Conservation (phyloP, 2,113 vertebrate species). For the Cyprinus carpio region DNA sequence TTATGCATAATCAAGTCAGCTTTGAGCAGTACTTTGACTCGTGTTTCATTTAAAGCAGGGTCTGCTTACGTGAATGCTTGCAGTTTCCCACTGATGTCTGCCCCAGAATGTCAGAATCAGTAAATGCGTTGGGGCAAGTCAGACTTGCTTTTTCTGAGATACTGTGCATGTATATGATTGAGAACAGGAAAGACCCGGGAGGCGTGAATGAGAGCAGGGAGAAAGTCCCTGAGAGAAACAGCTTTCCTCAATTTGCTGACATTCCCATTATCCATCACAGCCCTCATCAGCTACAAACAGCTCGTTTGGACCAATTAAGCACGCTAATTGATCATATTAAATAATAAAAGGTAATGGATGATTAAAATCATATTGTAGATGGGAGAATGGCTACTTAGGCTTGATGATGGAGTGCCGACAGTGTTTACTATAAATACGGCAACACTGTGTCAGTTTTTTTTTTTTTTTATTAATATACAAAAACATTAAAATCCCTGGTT, state of each 20-base stretch:
- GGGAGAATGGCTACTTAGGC: background rate
- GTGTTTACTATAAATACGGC: constrained; percentile 8
- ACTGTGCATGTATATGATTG: background rate
- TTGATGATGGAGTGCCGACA: background rate
- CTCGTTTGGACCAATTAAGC: constrained; percentile 45
- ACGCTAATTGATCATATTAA: constrained; percentile 52
- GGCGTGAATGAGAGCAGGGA: background rate
- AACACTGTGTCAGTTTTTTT: background rate
- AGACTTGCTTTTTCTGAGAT: background rate
- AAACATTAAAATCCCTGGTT: background rate
- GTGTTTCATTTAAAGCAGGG: background rate
- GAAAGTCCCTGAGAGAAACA: background rate
- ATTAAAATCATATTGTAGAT: background rate
- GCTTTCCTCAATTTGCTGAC: constrained; percentile 2
- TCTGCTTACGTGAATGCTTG: background rate
- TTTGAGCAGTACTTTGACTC: background rate
- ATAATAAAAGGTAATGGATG: constrained; percentile 42
- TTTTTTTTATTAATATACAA: background rate
- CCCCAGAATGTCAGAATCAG: background rate
- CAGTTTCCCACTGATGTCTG: background rate
- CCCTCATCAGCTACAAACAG: constrained; percentile 9
- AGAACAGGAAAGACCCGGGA: background rate
- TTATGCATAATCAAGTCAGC: constrained; percentile 5
- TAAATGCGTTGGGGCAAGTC: background rate
- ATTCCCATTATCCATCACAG: constrained; percentile 41